These are phyloP conservation scores for Petrocephalus sullivani DNA, from an alignment of 2,797 vertebrate genomes.

Conservation along the genomic window DNA sequence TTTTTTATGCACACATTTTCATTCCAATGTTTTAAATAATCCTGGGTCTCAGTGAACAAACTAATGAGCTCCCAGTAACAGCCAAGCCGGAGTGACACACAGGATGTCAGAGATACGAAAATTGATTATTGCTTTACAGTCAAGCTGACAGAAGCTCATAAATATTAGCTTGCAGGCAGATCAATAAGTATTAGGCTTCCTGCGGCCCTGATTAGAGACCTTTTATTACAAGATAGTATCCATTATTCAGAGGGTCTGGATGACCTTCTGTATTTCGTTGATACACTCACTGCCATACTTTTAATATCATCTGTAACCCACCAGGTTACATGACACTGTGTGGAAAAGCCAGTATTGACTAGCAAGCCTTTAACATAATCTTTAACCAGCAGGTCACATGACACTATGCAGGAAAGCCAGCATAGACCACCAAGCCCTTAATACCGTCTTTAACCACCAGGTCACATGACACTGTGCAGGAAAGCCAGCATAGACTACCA, in stretches of 20 bases:
- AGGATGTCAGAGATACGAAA: not conserved
- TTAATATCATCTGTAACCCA: not conserved
- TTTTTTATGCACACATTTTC: not conserved
- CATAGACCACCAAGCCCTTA: not conserved
- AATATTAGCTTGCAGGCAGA: not conserved
- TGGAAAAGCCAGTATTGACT: no score
- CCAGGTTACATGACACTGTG: not conserved
- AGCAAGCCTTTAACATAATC: not conserved
- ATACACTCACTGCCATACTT: not conserved
- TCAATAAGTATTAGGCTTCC: not conserved
- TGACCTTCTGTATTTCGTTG: not conserved
- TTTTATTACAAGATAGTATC: not conserved
- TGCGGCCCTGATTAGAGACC: not conserved
- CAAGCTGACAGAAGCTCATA: no score
- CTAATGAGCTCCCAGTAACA: not conserved
- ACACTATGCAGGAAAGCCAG: not conserved
- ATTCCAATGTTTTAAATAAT: not conserved
- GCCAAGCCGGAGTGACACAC: not conserved
- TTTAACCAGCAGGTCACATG: not conserved
- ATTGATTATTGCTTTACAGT: not conserved
- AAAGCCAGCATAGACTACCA: not conserved
- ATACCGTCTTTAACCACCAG: not conserved
- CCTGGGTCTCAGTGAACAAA: not conserved
- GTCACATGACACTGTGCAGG: not conserved
- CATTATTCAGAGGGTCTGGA: not conserved